Evolutionary conservation across 2,888 invertebrate species (phyloP).

Genomic region (Chrysopilus asiliformis): DNA sequence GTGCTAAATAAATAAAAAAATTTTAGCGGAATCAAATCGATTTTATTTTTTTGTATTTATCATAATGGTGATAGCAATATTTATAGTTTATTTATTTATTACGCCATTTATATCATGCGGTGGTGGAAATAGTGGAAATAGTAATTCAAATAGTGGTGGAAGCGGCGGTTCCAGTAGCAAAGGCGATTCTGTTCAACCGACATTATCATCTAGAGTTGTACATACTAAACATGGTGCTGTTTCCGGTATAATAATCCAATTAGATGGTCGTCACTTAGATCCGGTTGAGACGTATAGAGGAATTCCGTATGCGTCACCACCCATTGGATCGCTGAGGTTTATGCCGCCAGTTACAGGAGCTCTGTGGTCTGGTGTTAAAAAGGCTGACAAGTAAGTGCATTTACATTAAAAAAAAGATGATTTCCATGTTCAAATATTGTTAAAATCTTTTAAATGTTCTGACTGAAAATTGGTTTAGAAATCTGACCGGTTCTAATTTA

Average conservation of each 20-base stretch:
- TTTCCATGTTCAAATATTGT: no score
- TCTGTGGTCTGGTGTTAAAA: slow-evolving; percentile 80
- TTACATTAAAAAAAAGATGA: no score
- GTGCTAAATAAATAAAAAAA: neutral
- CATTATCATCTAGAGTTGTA: slow-evolving; percentile 69
- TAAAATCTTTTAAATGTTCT: no score
- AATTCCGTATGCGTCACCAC: slow-evolving; percentile 89
- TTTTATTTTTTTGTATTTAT: slow-evolving; percentile 4
- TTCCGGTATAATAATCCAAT: slow-evolving; percentile 70
- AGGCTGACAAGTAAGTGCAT: slow-evolving; percentile 51
- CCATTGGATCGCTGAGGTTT: slow-evolving; percentile 75
- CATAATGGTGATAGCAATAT: slow-evolving; percentile 35
- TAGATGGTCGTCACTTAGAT: slow-evolving; percentile 67
- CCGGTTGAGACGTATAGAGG: slow-evolving; percentile 88
- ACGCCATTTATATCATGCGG: slow-evolving; percentile 22
- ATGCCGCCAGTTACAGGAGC: slow-evolving; percentile 94
- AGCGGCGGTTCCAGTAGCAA: slow-evolving; percentile 18
- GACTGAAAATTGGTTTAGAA: no score
- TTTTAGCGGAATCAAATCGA: no score
- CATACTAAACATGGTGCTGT: slow-evolving; percentile 80
- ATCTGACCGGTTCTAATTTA: no score
- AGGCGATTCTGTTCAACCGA: slow-evolving; percentile 34
- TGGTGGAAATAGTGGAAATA: slow-evolving; percentile 19
- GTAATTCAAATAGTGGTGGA: slow-evolving; percentile 18
- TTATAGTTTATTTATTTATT: slow-evolving; percentile 22